Base-by-base conservation (phyloP, 2,113 vertebrate genomes). In the Piaya cayana region DNA sequence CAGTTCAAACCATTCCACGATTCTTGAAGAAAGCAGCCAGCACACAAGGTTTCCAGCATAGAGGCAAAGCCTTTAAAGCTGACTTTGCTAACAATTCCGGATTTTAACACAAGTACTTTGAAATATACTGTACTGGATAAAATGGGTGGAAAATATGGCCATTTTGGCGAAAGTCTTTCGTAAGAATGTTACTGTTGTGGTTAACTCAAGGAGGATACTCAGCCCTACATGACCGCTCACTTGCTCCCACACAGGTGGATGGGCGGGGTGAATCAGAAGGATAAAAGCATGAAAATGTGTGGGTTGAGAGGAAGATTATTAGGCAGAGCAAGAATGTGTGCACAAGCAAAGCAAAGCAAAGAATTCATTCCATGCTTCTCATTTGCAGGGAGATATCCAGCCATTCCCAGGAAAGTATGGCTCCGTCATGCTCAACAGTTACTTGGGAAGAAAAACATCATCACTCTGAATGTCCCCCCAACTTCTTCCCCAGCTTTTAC, bases 171-270 rank as follows among this genome's bases (percentile, higher is more conserved):
- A 74, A 21, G 3, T 37, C 17, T 71, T 82, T 67, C 60, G 34
- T 60, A 27, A 50, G 32, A 56, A 9, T 5, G 13, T 45, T 72
- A 10, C 15, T 4, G 0, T 23, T 49, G 22, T 25, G 26, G 25
- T 47, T 68, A 74, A 47, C 19, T 21, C 23, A n/a, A 19, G 19
- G 6, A 52, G 21, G 14, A n/a, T 68, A 17, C 14, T 60, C 60
- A 75, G 30, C 39, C 39, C 26, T 39, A 45, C 18, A 12, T 9
- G 32, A 11, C 17, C 0, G 0, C 34, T 49, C 6, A 0, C 34
- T 69, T 39, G 11, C 12, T 55, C 26, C 8, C 7, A 6, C 17
- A 25, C 0, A 1, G 20, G n/a, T n/a, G 9, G 26, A 58, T n/a
- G 5, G 8, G 6, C 9, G 17, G 18, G 26, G 18, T 64, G 23